phyloP scores from a whole-genome alignment of 1,140 invertebrate species.

The Pachypsylla venusta region DNA sequence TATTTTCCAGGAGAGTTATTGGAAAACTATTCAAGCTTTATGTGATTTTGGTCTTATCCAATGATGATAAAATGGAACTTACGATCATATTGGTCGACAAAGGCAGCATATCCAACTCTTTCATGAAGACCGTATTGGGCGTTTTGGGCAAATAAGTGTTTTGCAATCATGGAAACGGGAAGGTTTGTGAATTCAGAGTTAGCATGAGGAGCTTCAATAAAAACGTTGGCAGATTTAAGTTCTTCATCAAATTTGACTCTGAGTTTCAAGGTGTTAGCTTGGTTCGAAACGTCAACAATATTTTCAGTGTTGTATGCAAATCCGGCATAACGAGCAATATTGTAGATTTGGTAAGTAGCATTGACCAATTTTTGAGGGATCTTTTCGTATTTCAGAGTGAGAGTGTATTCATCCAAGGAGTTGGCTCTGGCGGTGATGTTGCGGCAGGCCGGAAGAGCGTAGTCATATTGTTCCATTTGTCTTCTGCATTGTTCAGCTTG shows the following conservation, averaged over 20 bases:
- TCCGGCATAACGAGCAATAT: slow-evolving; percentile 14
- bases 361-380: slow-evolving; percentile 19
- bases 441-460: slow-evolving; percentile 37
- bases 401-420: slow-evolving; percentile 33
- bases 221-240: slow-evolving; percentile 31
- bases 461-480: slow-evolving; percentile 37
- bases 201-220: slow-evolving; percentile 31
- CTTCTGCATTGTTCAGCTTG: slow-evolving; percentile 33
- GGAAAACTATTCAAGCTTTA: too few species aligned
- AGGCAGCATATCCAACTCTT: slow-evolving; percentile 29
- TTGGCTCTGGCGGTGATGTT: slow-evolving; percentile 34
- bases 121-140: slow-evolving; percentile 29
- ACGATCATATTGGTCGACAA: slow-evolving; percentile 31
- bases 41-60: too few species aligned
- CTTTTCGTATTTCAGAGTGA: slow-evolving; percentile 34
- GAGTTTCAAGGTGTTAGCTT: slow-evolving; percentile 35
- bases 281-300: slow-evolving; percentile 20
- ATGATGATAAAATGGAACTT: slow-evolving; percentile 28
- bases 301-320: slow-evolving; percentile 22
- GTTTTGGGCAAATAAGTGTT: slow-evolving; percentile 31
- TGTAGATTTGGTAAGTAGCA: slow-evolving; percentile 22
- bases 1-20: too few species aligned
- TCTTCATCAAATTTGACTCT: slow-evolving; percentile 30
- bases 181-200: slow-evolving; percentile 31
- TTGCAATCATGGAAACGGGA: slow-evolving; percentile 25